A percentile compares a stretch with the other conserved stretches of the same genome.
phyloP scores from a whole-genome alignment of 2,797 vertebrate genomes.

The Sphenopsis melanotis region DNA sequence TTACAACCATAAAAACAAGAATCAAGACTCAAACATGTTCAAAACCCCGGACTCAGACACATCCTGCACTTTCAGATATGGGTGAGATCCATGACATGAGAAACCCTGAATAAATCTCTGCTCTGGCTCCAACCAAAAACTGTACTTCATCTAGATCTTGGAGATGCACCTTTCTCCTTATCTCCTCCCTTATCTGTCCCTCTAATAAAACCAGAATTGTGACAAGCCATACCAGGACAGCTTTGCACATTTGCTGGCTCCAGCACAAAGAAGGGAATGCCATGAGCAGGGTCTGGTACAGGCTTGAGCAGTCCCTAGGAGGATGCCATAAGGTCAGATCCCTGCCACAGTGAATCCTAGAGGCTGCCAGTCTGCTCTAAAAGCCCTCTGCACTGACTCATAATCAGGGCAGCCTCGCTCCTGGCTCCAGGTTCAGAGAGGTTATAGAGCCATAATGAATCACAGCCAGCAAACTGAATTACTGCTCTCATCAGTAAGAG shows the following conservation, averaged over 20 bases:
- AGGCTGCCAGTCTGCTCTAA: neutral
- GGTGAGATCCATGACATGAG: neutral
- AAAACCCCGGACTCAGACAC: neutral
- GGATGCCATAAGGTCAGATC: neutral
- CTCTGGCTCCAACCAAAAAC: neutral
- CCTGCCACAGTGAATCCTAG: conserved; percentile 25
- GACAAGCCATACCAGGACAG: neutral
- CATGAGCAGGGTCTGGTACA: neutral
- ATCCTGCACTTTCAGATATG: neutral
- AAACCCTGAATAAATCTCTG: neutral
- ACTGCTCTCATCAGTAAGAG: conserved; percentile 17
- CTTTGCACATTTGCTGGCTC: neutral
- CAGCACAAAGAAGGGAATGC: neutral
- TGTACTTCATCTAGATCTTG: neutral
- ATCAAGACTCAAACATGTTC: neutral
- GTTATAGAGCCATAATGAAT: conserved; percentile 52
- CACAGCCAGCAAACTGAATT: conserved; percentile 51
- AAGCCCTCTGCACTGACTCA: conserved; percentile 14
- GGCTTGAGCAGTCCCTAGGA: neutral
- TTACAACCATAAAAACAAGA: neutral
- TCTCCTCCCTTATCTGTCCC: neutral
- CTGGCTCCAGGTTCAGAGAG: conserved; percentile 41
- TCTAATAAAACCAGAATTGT: neutral
- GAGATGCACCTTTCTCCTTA: neutral
- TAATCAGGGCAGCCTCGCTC: conserved; percentile 9